Percentiles rank a stretch among this genome's conserved stretches.
Evolutionary conservation across 2,113 vertebrate species (phyloP).

Genomic region (Tragelaphus imberbis): DNA sequence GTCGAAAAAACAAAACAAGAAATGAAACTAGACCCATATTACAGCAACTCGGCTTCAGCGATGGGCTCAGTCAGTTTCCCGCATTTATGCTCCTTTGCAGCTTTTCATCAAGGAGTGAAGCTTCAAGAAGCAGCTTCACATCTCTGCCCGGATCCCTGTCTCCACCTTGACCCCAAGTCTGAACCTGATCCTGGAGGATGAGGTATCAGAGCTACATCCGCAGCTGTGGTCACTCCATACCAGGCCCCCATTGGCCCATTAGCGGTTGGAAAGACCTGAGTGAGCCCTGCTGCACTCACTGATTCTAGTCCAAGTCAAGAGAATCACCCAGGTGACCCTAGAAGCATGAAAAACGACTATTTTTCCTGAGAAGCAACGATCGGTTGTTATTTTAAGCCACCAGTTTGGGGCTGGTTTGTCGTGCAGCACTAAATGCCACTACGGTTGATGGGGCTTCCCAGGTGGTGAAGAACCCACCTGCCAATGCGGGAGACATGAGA

Average conservation of each 20-base stretch:
- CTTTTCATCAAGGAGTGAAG: background rate
- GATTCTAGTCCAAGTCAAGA: background rate
- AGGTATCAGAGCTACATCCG: rapidly evolving
- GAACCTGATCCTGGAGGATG: background rate
- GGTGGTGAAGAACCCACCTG: background rate
- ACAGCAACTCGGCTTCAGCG: background rate
- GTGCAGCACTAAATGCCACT: background rate
- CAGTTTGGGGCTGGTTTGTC: background rate
- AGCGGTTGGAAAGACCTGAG: too few species aligned
- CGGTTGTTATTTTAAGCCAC: background rate
- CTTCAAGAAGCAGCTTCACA: background rate
- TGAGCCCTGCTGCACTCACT: background rate
- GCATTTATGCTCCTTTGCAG: background rate
- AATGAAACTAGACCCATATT: background rate
- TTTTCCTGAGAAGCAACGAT: background rate
- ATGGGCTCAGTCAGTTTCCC: background rate
- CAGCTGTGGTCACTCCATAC: background rate
- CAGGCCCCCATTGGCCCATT: background rate
- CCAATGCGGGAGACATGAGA: background rate
- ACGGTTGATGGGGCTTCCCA: background rate
- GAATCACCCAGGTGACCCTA: background rate
- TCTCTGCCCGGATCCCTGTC: background rate
- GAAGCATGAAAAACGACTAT: background rate
- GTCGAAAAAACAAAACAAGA: background rate
- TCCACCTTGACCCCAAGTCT: background rate